A percentile compares a stretch with the other conserved stretches of the same genome.
Conservation (phyloP, 2,113 vertebrate species). For the Ictidomys tridecemlineatus region DNA sequence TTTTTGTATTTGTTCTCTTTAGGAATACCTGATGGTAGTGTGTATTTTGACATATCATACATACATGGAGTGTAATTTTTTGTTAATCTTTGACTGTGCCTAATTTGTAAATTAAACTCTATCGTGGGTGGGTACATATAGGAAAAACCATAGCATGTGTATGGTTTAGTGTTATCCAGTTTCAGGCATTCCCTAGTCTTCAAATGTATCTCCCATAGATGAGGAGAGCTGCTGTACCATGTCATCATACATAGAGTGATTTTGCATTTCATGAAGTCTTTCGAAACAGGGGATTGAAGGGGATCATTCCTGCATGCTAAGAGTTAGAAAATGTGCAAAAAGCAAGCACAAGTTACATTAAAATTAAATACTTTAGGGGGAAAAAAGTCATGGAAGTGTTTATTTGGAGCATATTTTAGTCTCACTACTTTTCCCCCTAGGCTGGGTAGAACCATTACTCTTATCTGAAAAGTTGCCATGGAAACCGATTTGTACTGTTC, state of each 20-base stretch:
- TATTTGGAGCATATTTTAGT: constrained; percentile 84
- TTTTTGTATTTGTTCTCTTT: no score
- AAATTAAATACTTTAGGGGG: constrained; percentile 83
- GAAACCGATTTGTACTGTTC: constrained; percentile 84
- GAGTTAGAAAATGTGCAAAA: constrained; percentile 71
- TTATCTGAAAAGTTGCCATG: constrained; percentile 87
- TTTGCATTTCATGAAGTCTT: neutral
- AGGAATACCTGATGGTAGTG: no score
- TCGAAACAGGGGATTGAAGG: neutral
- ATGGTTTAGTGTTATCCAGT: neutral
- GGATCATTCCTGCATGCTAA: neutral
- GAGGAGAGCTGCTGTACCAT: neutral
- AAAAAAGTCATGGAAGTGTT: constrained; percentile 78
- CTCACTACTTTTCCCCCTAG: constrained; percentile 83
- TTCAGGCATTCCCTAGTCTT: neutral
- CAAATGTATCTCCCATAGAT: neutral
- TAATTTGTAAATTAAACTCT: neutral
- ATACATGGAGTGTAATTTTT: no score
- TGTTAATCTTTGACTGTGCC: neutral
- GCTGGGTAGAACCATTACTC: constrained; percentile 81
- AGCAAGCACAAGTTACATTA: constrained; percentile 78
- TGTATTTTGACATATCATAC: no score
- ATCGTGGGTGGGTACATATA: neutral
- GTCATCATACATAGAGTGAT: neutral
- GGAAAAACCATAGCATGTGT: neutral